A percentile compares a stretch with the other conserved stretches of the same genome.
These are phyloP conservation scores for Agrotis exclamationis DNA, from an alignment of 2,888 invertebrate genomes.

Conservation along the genomic window DNA sequence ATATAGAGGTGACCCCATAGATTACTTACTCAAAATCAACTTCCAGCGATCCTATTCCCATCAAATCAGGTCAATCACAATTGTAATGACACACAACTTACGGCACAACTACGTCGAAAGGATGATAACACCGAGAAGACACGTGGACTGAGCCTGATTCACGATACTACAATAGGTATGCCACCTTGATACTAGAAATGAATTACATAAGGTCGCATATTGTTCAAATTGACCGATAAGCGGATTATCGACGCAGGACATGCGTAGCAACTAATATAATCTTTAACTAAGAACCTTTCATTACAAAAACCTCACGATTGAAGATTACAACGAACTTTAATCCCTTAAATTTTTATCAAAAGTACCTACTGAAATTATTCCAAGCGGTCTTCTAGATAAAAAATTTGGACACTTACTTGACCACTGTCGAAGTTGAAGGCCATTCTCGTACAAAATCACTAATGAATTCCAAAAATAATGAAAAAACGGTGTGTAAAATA, in stretches of 20 bases:
- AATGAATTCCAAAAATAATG: slow-evolving; percentile 30
- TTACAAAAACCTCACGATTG: slow-evolving; percentile 5
- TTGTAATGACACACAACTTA: background rate
- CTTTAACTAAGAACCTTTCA: background rate
- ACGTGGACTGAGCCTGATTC: slow-evolving; percentile 2
- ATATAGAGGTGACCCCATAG: no score
- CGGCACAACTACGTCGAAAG: no score
- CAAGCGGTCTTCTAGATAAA: background rate
- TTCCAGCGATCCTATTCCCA: background rate
- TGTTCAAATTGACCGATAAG: slow-evolving; percentile 17
- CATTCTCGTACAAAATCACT: slow-evolving; percentile 72
- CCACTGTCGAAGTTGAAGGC: slow-evolving; percentile 87
- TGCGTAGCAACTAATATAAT: slow-evolving; percentile 18
- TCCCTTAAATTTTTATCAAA: background rate
- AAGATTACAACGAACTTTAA: background rate
- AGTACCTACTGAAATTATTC: background rate
- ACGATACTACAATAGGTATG: background rate
- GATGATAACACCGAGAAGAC: background rate
- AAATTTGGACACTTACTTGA: slow-evolving; percentile 78
- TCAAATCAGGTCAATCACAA: background rate
- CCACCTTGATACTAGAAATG: background rate
- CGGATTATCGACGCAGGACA: background rate
- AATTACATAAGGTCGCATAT: background rate
- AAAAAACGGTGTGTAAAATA: slow-evolving; percentile 49
- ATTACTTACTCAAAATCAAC: background rate